Conservation (phyloP, 2,888 invertebrate species). For the Amitus sp. region DNA sequence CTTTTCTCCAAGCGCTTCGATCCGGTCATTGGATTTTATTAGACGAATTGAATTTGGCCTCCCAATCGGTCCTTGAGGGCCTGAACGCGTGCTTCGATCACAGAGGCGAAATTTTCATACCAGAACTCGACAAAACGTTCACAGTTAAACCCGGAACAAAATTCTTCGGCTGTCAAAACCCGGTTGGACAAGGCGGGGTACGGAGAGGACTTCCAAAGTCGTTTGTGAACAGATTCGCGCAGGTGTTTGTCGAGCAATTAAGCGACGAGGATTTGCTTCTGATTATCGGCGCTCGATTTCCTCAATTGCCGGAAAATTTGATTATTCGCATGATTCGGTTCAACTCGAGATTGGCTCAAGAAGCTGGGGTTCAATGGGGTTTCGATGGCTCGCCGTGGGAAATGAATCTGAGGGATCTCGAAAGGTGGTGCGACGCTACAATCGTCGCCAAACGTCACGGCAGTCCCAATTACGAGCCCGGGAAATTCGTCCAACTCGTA, state of each 20-base stretch:
- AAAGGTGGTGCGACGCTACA: conserved; percentile 89
- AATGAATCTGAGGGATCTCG: conserved; percentile 94
- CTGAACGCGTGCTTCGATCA: conserved; percentile 99
- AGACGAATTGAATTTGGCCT: conserved; percentile 98
- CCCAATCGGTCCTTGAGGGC: conserved; percentile 98
- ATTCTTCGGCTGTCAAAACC: conserved; percentile 98
- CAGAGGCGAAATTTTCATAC: conserved; percentile 93
- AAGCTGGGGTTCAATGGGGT: conserved; percentile 78
- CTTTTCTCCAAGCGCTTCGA: conserved; percentile 91
- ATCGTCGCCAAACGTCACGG: conserved; percentile 54
- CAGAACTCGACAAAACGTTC: conserved; percentile 91
- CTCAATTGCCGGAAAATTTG: conserved; percentile 70
- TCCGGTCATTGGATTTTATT: conserved; percentile 95
- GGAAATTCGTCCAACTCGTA: conserved; percentile 78
- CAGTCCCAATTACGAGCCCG: conserved; percentile 64
- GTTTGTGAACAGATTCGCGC: conserved; percentile 96
- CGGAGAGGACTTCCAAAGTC: conserved; percentile 95
- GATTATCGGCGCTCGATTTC: conserved; percentile 76
- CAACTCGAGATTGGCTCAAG: conserved; percentile 75
- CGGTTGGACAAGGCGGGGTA: conserved; percentile 93
- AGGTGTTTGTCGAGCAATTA: conserved; percentile 73
- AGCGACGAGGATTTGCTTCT: conserved; percentile 59
- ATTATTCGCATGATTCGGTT: conserved; percentile 81
- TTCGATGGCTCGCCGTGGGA: conserved; percentile 93
- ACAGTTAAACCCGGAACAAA: conserved; percentile 80